phyloP scores from a whole-genome alignment of 2,888 invertebrate species.

The Argyresthia albistria region DNA sequence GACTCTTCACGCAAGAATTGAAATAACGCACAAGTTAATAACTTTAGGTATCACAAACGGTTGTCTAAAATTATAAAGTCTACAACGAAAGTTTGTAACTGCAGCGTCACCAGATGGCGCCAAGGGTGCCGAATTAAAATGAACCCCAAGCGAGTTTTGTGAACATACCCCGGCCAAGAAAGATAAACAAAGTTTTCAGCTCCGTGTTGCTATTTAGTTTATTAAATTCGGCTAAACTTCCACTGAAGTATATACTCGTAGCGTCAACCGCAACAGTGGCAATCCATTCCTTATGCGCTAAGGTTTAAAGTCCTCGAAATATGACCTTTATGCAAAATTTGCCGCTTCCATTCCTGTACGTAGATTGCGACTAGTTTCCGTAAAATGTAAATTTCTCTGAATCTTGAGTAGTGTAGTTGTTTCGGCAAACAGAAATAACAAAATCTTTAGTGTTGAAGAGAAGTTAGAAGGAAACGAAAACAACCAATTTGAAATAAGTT shows the following conservation, averaged over 20 bases:
- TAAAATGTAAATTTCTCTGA: neutral
- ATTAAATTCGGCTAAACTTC: conserved; percentile 3
- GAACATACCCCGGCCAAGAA: neutral
- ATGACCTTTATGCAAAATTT: too few species aligned
- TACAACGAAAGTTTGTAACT: conserved; percentile 17
- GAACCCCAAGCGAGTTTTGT: conserved; percentile 2
- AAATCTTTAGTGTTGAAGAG: too few species aligned
- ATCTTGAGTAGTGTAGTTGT: too few species aligned
- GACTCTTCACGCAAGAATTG: too few species aligned
- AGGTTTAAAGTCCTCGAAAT: too few species aligned
- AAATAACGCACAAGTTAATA: too few species aligned
- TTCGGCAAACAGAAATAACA: too few species aligned
- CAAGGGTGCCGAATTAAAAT: conserved; percentile 16
- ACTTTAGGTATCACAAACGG: neutral
- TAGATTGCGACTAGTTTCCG: neutral
- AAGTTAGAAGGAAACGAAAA: too few species aligned
- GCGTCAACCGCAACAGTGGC: too few species aligned
- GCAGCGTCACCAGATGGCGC: conserved; percentile 19
- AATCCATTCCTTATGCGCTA: too few species aligned
- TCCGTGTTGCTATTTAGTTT: conserved; percentile 2
- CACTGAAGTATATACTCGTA: neutral
- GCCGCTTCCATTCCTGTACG: too few species aligned
- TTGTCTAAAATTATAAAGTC: conserved; percentile 35
- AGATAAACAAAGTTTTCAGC: conserved; percentile 3
- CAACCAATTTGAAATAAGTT: too few species aligned